Base-by-base conservation (phyloP, 2,797 vertebrate species). In the Melanotaenia pygmaea region DNA sequence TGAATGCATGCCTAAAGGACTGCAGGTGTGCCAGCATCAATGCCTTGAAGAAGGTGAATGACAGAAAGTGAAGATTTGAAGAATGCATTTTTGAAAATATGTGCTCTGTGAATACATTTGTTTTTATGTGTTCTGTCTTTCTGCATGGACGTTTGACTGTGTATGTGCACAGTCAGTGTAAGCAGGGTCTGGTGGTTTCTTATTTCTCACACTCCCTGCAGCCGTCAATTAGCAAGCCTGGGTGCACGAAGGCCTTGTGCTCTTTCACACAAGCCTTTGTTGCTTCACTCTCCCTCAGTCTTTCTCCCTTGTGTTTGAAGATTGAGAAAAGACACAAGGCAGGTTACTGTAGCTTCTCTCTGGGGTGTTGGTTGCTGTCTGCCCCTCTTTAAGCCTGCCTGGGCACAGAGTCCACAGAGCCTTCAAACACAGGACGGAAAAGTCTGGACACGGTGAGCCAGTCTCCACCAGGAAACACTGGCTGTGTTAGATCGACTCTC, bases 181-280 rank as follows among this genome's bases (percentile, higher is more conserved):
- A 70, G 69, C 67, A 67, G 40, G 69, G 72, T 78, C 72, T 81
- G 71, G 79, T 84, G 81, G 59, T 86, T 83, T 88, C 86, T 86
- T 57, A 75, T 85, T 74, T 84, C 86, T 79, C 72, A 70, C 83
- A 82, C 85, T 92, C 92, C 92, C 91, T 91, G 86, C 88, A 92
- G 93, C 89, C 82, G 70, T 94, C 93, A 95, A 94, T 95, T 94
- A 95, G 93, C 82, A 86, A 89, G 87, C 70, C 76, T 9, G 72
- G 79, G 76, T 91, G 89, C 90, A 88, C 72, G 71, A 91, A 91
- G 88, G 86, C 88, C 89, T 82, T 76, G 80, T 83, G 90, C 84
- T 92, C 88, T 84, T 89, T 93, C 92, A 90, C 88, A 91, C 79
- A 67, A 85, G 86, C 82, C 92, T 94, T 94, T 93, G 93, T 93